A percentile compares a stretch with the other conserved stretches of the same genome.
Evolutionary conservation across 2,113 vertebrate species (phyloP).

Genomic region (Plectropomus leopardus): DNA sequence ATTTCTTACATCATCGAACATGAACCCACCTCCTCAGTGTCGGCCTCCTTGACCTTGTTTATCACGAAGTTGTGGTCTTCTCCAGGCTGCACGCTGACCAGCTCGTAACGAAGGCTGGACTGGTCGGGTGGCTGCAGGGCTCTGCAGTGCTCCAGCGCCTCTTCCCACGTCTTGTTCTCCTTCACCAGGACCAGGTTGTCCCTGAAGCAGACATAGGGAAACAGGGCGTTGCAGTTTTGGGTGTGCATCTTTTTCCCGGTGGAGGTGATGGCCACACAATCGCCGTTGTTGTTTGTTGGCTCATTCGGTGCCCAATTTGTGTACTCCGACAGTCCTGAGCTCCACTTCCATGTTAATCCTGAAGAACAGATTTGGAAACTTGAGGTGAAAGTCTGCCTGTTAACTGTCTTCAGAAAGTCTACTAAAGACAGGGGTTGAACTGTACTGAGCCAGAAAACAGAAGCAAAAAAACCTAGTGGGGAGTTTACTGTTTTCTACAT

Average conservation of each 20-base stretch:
- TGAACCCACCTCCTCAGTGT: slow-evolving; percentile 54
- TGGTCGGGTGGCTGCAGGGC: fast-evolving
- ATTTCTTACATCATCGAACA: background rate
- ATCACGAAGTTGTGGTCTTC: background rate
- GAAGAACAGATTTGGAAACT: background rate
- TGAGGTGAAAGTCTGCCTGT: background rate
- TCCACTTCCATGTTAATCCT: background rate
- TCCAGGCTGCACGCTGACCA: slow-evolving; percentile 57
- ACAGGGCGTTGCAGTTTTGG: background rate
- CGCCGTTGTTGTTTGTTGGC: fast-evolving
- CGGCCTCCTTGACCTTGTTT: background rate
- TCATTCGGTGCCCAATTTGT: background rate
- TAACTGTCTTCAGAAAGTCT: background rate
- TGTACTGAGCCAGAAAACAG: background rate
- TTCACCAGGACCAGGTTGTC: slow-evolving; percentile 59
- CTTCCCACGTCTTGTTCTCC: slow-evolving; percentile 64
- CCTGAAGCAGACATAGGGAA: slow-evolving; percentile 29
- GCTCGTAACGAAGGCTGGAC: background rate
- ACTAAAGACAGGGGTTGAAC: background rate
- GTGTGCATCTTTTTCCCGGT: fast-evolving
- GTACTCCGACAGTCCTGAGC: background rate
- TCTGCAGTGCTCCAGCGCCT: slow-evolving; percentile 55
- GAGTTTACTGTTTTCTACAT: background rate
- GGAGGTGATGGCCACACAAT: slow-evolving; percentile 51
- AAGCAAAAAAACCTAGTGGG: background rate